These are phyloP conservation scores for Intellagama lesueurii DNA, from an alignment of 2,797 vertebrate species.

Conservation along the genomic window DNA sequence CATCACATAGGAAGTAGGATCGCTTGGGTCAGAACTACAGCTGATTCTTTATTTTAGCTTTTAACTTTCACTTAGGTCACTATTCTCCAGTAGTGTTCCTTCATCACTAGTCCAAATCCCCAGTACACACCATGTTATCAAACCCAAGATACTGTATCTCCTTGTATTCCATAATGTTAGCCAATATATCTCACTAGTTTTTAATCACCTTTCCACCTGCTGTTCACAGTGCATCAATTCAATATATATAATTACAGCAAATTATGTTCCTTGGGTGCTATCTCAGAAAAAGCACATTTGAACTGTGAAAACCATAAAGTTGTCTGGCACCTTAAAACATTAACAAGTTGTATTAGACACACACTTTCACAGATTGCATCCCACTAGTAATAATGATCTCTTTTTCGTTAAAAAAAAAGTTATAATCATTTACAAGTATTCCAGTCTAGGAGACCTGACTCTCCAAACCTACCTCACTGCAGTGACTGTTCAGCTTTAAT, in stretches of 20 bases:
- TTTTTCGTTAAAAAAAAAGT: not conserved
- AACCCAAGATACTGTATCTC: no score
- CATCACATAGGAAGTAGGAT: not conserved
- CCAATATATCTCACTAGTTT: not conserved
- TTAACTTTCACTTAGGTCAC: conserved; percentile 65
- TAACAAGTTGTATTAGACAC: no score
- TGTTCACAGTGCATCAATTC: not conserved
- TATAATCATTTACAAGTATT: conserved; percentile 5
- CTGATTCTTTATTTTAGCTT: conserved; percentile 57
- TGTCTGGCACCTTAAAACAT: no score
- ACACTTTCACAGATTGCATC: no score
- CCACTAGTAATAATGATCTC: not conserved
- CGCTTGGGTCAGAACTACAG: not conserved
- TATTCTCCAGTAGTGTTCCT: conserved; percentile 49
- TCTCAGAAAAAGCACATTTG: not conserved
- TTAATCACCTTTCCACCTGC: not conserved
- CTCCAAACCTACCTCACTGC: no score
- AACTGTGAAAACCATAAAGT: not conserved
- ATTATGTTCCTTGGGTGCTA: not conserved
- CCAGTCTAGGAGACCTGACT: not conserved
- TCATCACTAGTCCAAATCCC: conserved; percentile 12
- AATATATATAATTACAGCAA: not conserved
- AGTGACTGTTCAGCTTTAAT: not conserved
- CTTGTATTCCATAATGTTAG: no score
- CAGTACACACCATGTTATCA: no score